Percentiles rank a stretch among this genome's conserved stretches.
Conservation (phyloP, 2,888 invertebrate species). For the Oscheius onirici region DNA sequence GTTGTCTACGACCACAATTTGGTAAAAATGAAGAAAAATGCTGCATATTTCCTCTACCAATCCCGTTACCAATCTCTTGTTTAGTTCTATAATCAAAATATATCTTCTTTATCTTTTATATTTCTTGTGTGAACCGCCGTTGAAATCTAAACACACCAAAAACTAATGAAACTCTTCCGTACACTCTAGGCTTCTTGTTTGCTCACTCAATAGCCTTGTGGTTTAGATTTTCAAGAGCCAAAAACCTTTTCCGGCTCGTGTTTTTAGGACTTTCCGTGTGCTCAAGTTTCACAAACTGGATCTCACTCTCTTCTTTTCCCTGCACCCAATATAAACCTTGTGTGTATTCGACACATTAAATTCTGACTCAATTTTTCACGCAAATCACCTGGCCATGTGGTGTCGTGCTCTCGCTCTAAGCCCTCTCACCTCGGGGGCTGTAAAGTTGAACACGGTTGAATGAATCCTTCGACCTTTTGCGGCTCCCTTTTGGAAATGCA, state of each 20-base stretch:
- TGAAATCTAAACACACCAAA: too few species aligned
- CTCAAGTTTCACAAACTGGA: constrained; percentile 15
- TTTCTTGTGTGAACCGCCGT: too few species aligned
- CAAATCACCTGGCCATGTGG: constrained; percentile 33
- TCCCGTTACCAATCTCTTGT: neutral
- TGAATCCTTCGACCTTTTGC: constrained; percentile 3
- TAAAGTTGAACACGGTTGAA: constrained; percentile 30
- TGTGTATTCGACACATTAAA: constrained; percentile 2
- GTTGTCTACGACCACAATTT: too few species aligned
- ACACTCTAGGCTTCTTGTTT: neutral
- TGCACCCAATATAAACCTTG: neutral
- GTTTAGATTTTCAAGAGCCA: neutral
- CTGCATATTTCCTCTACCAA: neutral
- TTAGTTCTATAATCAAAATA: too few species aligned
- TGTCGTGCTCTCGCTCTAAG: neutral
- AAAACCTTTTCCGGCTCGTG: neutral
- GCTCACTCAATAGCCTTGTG: constrained; percentile 8
- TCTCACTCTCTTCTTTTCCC: neutral
- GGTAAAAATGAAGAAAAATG: too few species aligned
- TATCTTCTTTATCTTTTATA: too few species aligned
- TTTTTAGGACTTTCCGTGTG: neutral
- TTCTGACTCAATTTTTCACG: constrained; percentile 30
- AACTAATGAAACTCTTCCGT: too few species aligned
- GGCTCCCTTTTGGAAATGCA: neutral
- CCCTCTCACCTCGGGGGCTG: constrained; percentile 5